Evolutionary conservation across 1,140 invertebrate genomes (phyloP), one percentile per base, ranked within the genome.

Genomic region (Achatina immaculata): DNA sequence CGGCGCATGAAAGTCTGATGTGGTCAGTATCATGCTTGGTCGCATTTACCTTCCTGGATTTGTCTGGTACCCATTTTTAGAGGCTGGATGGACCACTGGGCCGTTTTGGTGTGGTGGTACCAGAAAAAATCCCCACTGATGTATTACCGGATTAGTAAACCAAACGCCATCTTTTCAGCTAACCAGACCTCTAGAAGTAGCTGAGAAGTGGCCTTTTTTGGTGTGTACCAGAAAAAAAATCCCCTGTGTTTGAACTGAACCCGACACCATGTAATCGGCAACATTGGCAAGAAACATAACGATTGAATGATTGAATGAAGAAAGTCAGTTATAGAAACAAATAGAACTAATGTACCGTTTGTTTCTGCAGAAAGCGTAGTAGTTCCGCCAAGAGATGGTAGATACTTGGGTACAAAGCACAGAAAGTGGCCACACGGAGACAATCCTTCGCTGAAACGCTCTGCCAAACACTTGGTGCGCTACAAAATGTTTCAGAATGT

Each of bases 321-420:
- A 14, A 51, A 14, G 11, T 51, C 24, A 51, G 11, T 51, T 51
- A 14, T 51, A 14, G 24, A 51, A 51, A 28, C 43, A n/a, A 34
- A 42, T 19, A 28, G 36, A n/a, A n/a, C n/a, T 72, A 24, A 65
- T 42, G 65, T 82, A 85, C 85, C 83, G 85, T 83, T 48, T 43
- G 83, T 58, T 68, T 74, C 45, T 85, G 78, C 38, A 76, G 81
- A n/a, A 80, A 72, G 31, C 85, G 81, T 3, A 87, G 79, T 19
- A 86, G 40, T 24, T 87, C 81, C 1, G 85, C 79, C 3, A 83
- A 36, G 7, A 88, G 55, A 65, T 88, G 85, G 69, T 89, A 89
- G 0, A 86, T 21, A 74, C 86, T 87, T 0, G 88, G 88, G 71
- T 85, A 89, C 1, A 89, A 80, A 34, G 86, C 88, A 9, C 88